phyloP scores from a whole-genome alignment of 2,888 invertebrate genomes.

The Archips crataeganus region DNA sequence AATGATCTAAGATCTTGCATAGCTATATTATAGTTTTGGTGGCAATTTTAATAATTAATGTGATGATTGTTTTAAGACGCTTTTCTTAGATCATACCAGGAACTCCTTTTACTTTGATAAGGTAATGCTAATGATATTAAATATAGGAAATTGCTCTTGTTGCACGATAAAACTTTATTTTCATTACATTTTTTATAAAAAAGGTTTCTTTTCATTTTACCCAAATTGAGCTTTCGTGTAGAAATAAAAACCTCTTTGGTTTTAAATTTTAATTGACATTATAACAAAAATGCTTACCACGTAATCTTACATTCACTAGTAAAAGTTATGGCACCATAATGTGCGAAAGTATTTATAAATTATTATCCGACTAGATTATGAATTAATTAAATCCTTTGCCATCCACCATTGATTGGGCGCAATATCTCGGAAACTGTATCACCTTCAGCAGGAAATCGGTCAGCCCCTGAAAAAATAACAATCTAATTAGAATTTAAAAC shows the following conservation, averaged over 20 bases:
- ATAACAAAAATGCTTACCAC: conserved; percentile 1
- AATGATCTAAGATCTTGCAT: not conserved
- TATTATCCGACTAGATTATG: conserved; percentile 1
- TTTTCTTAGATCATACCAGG: not conserved
- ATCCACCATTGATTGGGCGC: conserved; percentile 89
- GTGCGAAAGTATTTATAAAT: not conserved
- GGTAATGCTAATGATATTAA: not conserved
- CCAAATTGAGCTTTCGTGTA: not conserved
- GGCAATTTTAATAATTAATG: not conserved
- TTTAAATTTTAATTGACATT: not conserved
- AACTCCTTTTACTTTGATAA: not conserved
- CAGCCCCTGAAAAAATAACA: conserved; percentile 84
- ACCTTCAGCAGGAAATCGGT: conserved; percentile 89
- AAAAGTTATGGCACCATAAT: conserved; percentile 6
- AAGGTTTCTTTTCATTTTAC: not conserved
- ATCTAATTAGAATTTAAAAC: not conserved
- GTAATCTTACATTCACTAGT: conserved; percentile 5
- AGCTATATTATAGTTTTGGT: not conserved
- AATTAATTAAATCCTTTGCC: conserved; percentile 77
- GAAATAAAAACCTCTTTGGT: not conserved
- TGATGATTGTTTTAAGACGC: not conserved
- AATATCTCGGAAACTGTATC: conserved; percentile 90
- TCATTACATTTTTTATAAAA: not conserved
- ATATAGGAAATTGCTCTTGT: not conserved
- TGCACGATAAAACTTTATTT: not conserved